phyloP scores from a whole-genome alignment of 2,113 vertebrate genomes.

The Lathamus discolor region DNA sequence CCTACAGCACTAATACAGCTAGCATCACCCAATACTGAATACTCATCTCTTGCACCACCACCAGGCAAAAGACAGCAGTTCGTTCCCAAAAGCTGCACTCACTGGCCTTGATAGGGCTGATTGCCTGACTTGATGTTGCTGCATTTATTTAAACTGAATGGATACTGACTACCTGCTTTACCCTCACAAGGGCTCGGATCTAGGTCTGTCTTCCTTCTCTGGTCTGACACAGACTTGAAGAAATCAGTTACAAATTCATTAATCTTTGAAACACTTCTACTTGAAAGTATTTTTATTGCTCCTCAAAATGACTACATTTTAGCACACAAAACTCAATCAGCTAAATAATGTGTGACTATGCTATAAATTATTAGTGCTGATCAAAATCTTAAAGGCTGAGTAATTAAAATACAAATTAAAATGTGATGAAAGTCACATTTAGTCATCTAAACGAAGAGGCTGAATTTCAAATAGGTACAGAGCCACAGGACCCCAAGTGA shows the following conservation, averaged over 20 bases:
- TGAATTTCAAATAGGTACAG: slow-evolving; percentile 44
- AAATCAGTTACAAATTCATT: neutral
- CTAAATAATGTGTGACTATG: slow-evolving; percentile 51
- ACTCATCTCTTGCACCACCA: neutral
- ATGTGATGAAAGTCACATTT: slow-evolving; percentile 61
- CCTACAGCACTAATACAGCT: neutral
- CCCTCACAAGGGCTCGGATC: neutral
- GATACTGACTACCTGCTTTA: neutral
- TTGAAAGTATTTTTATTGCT: slow-evolving; percentile 32
- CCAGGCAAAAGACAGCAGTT: neutral
- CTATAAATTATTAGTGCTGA: slow-evolving; percentile 61
- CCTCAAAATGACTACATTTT: slow-evolving; percentile 35
- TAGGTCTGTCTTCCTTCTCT: neutral
- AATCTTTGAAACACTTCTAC: neutral
- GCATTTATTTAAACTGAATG: neutral
- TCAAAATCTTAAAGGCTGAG: slow-evolving; percentile 59
- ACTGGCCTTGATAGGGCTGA: neutral
- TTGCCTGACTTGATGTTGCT: neutral
- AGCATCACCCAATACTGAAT: neutral
- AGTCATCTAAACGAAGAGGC: slow-evolving; percentile 23
- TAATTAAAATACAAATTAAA: slow-evolving; percentile 69
- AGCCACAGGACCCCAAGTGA: neutral
- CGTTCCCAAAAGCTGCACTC: neutral
- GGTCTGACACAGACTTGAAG: neutral
- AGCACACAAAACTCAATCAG: slow-evolving; percentile 54